These are phyloP conservation scores for Vollenhovia emeryi DNA, from an alignment of 1,140 invertebrate species.

Conservation along the genomic window DNA sequence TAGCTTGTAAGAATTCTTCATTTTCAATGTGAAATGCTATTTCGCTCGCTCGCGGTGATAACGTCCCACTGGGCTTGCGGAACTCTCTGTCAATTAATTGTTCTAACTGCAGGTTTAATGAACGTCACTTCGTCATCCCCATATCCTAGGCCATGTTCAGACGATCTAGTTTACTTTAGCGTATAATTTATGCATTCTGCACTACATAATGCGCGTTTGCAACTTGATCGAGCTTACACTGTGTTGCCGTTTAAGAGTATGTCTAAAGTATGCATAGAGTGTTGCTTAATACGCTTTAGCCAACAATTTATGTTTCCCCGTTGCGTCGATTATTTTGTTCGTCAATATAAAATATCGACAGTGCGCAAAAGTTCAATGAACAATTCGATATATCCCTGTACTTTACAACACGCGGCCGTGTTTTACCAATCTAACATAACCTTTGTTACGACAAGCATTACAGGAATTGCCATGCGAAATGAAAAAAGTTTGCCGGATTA, in stretches of 20 bases:
- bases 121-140: constrained; percentile 63
- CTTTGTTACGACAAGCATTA: neutral
- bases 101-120: constrained; percentile 61
- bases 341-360: neutral
- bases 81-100: constrained; percentile 64
- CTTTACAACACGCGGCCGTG: neutral
- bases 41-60: neutral
- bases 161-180: constrained; percentile 55
- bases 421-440: neutral
- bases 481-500: neutral
- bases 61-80: neutral
- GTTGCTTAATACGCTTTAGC: neutral
- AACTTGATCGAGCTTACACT: constrained; percentile 61
- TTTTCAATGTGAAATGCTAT: neutral
- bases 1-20: neutral
- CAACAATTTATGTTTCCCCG: constrained; percentile 3
- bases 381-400: no score
- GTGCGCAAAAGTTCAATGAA: neutral
- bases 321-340: constrained; percentile 11
- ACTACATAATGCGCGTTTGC: constrained; percentile 48
- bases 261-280: neutral
- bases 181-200: constrained; percentile 59
- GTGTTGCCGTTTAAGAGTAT: constrained; percentile 5
- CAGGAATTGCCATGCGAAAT: neutral
- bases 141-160: constrained; percentile 41